phyloP scores from a whole-genome alignment of 30 jellyfish, hydroid and myxozoan species.

The Aurelia sp. region DNA sequence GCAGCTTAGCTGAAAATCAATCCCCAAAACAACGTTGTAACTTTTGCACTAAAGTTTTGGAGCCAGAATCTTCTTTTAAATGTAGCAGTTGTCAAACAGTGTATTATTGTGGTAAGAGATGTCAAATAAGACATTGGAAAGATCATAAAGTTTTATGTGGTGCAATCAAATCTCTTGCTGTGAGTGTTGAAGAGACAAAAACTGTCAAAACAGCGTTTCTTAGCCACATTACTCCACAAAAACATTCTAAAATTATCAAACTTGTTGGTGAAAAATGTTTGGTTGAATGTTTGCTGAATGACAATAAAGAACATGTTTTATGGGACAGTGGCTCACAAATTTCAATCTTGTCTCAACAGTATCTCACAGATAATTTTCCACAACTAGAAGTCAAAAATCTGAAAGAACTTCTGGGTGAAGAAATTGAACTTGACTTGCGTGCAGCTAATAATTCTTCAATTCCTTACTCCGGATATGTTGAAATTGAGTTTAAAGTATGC shows the following conservation, averaged over 20 bases:
- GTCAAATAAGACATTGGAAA: too few relatives aligned
- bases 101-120: background rate
- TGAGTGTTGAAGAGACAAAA: background rate
- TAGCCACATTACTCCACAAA: constrained; percentile 28
- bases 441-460: constrained; percentile 21
- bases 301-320: background rate
- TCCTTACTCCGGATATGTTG: constrained; percentile 38
- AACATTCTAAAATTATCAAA: constrained; percentile 2
- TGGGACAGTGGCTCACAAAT: constrained; percentile 72
- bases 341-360: constrained; percentile 17
- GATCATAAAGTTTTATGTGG: too few relatives aligned
- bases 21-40: constrained; percentile 20
- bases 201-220: constrained; percentile 1
- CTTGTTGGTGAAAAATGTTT: constrained; percentile 47
- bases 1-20: background rate
- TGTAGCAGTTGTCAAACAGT: constrained; percentile 27
- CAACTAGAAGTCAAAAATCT: constrained; percentile 5
- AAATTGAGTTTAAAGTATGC: background rate
- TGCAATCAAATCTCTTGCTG: too few relatives aligned
- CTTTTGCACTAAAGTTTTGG: constrained; percentile 8
- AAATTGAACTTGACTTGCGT: background rate
- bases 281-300: constrained; percentile 9
- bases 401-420: constrained; percentile 9
- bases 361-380: constrained; percentile 2
- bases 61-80: background rate